A percentile compares a stretch with the other conserved stretches of the same genome.
phyloP scores from a whole-genome alignment of 2,888 invertebrate genomes.

The Cheilosia vulpina region DNA sequence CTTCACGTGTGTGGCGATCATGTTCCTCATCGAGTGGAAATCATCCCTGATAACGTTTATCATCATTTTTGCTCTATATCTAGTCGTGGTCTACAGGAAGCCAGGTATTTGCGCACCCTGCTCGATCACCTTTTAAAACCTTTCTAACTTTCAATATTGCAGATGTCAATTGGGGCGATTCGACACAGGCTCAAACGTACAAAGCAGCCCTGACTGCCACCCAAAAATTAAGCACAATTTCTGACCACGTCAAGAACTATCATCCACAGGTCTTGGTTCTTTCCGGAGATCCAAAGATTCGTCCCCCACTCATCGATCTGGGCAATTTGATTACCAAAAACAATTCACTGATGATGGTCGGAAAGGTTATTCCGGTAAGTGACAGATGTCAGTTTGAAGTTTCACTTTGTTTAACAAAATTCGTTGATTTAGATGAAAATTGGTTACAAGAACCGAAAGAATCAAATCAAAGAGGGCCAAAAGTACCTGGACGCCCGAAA shows the following conservation, averaged over 20 bases:
- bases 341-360: constrained; percentile 94
- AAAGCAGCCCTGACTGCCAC: constrained; percentile 95
- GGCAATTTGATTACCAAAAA: constrained; percentile 96
- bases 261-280: constrained; percentile 95
- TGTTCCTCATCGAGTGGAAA: constrained; percentile 97
- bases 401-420: background rate
- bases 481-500: constrained; percentile 92
- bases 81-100: constrained; percentile 96
- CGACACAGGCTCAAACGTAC: constrained; percentile 98
- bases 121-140: background rate
- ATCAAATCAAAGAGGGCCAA: constrained; percentile 87
- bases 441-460: constrained; percentile 87
- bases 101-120: constrained; percentile 87
- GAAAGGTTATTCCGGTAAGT: constrained; percentile 91
- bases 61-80: constrained; percentile 93
- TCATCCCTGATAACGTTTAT: constrained; percentile 96
- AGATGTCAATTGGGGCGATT: constrained; percentile 99
- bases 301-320: constrained; percentile 96
- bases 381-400: background rate
- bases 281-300: constrained; percentile 91
- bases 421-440: constrained; percentile 84
- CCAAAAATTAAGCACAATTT: constrained; percentile 91
- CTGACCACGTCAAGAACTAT: constrained; percentile 99
- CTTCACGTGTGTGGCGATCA: constrained; percentile 92
- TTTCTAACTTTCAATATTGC: constrained; percentile 27